A percentile compares a stretch with the other conserved stretches of the same genome.
Conservation (phyloP, 2,888 invertebrate genomes). For the Lycophotia porphyrea region DNA sequence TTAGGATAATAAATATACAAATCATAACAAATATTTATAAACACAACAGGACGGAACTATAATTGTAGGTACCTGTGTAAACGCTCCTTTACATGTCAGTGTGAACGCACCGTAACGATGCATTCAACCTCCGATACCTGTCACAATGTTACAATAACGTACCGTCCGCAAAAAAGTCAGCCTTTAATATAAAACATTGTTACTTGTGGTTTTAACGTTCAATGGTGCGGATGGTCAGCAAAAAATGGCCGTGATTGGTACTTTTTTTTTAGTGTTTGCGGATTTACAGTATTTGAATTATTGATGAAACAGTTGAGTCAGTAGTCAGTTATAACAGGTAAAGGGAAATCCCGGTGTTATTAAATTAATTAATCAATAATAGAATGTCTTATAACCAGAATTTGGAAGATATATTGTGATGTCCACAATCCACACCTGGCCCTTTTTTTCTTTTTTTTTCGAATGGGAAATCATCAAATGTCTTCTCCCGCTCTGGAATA, state of each 20-base stretch:
- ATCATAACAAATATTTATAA: neutral
- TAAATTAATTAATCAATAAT: neutral
- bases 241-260: constrained; percentile 50
- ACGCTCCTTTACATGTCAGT: constrained; percentile 18
- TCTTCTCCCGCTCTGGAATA: too few relatives aligned
- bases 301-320: neutral
- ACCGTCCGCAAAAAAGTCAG: constrained; percentile 67
- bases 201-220: constrained; percentile 38
- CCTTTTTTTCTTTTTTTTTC: too few relatives aligned
- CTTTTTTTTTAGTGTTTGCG: constrained; percentile 1
- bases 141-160: constrained; percentile 61
- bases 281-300: neutral
- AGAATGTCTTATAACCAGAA: neutral
- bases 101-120: constrained; percentile 38
- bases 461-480: too few relatives aligned
- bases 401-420: too few relatives aligned
- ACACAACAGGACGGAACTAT: neutral
- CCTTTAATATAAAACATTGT: constrained; percentile 46
- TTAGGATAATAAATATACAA: too few relatives aligned
- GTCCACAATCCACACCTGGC: too few relatives aligned
- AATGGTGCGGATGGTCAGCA: constrained; percentile 39
- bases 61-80: neutral
- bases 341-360: neutral
- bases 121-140: constrained; percentile 59
- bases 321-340: neutral